A percentile compares a stretch with the other conserved stretches of the same genome.
phyloP scores from a whole-genome alignment of 2,797 vertebrate genomes.

The Chrysocyon brachyurus region DNA sequence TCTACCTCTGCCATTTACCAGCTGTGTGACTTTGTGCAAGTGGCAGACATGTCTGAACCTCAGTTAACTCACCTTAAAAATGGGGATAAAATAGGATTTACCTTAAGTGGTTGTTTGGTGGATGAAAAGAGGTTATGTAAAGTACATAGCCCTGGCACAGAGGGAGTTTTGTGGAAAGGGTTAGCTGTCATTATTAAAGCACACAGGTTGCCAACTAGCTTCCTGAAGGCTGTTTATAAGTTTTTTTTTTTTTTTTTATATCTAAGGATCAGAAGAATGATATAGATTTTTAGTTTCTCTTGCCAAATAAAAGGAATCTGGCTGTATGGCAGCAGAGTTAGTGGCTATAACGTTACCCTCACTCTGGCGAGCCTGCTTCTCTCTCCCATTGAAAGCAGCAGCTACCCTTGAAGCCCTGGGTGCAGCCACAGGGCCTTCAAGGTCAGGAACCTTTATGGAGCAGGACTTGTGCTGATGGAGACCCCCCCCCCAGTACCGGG shows the following conservation, averaged over 20 bases:
- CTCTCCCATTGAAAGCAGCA: not conserved
- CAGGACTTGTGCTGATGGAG: not conserved
- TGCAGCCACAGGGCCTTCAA: not conserved
- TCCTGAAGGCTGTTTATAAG: not conserved
- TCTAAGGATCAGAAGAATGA: not conserved
- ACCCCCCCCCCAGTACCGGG: rapidly evolving
- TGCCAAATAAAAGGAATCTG: not conserved
- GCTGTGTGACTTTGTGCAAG: not conserved
- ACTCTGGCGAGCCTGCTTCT: not conserved
- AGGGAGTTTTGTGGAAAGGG: not conserved
- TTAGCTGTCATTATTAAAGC: not conserved
- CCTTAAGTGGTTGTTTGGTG: not conserved
- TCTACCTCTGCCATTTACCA: not conserved
- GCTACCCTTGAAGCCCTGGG: not conserved
- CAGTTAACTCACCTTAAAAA: not conserved
- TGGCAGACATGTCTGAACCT: not conserved
- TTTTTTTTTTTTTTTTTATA: not conserved
- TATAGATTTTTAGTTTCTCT: not conserved
- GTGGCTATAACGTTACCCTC: not conserved
- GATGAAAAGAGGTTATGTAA: not conserved
- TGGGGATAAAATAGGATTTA: not conserved
- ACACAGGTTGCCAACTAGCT: not conserved
- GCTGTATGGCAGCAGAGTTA: not conserved
- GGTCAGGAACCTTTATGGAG: not conserved
- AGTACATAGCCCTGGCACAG: not conserved